Evolutionary conservation across 1,140 invertebrate genomes (phyloP).

Genomic region (Choristoneura fumiferana): DNA sequence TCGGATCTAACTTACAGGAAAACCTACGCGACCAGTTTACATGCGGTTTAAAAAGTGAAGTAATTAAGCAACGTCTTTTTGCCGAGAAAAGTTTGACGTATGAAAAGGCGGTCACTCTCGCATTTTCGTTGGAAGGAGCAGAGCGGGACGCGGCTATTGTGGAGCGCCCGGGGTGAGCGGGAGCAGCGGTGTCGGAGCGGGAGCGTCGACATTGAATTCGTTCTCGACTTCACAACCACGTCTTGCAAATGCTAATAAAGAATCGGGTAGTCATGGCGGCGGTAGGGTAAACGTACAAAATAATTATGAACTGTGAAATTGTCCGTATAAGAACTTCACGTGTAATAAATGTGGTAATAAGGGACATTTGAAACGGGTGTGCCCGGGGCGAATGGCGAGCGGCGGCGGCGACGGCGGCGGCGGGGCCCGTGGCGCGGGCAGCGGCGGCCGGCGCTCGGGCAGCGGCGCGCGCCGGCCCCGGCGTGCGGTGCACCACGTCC

Average conservation of each 20-base stretch:
- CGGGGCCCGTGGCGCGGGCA: not conserved
- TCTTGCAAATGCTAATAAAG: not conserved
- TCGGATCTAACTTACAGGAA: slow-evolving; percentile 3
- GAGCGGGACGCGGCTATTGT: not conserved
- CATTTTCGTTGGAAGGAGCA: slow-evolving; percentile 7
- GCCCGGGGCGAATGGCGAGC: not conserved
- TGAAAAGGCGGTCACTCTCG: not conserved
- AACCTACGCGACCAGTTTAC: slow-evolving; percentile 20
- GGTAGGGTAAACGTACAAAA: too few species aligned
- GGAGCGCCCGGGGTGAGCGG: not conserved
- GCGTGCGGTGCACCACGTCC: not conserved
- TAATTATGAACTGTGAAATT: not conserved
- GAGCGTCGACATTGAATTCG: not conserved
- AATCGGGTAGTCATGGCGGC: not conserved
- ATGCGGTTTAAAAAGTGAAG: slow-evolving; percentile 16
- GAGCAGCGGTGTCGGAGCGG: not conserved
- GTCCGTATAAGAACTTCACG: not conserved
- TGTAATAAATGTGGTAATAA: not conserved
- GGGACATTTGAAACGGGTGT: not conserved
- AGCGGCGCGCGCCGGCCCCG: not conserved
- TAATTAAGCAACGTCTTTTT: slow-evolving; percentile 16
- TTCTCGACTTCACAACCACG: not conserved
- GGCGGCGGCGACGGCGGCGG: not conserved
- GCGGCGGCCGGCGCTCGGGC: not conserved
- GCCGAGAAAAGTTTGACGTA: not conserved